A percentile compares a stretch with the other conserved stretches of the same genome.
Evolutionary conservation across 1,140 invertebrate genomes (phyloP).

Genomic region (Bombus polaris): DNA sequence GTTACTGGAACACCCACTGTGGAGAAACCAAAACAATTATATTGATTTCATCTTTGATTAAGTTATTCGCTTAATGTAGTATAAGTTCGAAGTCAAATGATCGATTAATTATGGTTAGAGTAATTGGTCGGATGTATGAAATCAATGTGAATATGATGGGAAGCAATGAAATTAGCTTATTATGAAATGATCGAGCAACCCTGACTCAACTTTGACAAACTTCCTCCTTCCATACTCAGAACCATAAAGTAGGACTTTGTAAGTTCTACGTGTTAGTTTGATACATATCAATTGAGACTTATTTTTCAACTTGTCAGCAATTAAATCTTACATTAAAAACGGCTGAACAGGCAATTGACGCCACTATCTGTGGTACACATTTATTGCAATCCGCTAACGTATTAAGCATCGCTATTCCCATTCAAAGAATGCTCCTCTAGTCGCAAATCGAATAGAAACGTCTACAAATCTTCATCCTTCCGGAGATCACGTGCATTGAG

Average conservation of each 20-base stretch:
- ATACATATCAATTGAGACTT: neutral
- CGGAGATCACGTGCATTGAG: neutral
- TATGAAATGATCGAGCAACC: neutral
- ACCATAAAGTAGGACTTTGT: neutral
- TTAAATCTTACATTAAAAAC: no score
- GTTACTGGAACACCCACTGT: neutral
- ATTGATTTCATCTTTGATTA: no score
- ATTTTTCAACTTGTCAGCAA: no score
- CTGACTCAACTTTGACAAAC: slow-evolving; percentile 3
- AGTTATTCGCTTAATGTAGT: neutral
- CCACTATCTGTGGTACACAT: neutral
- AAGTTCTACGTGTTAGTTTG: no score
- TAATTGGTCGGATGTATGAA: slow-evolving; percentile 2
- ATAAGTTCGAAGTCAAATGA: neutral
- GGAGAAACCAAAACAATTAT: no score
- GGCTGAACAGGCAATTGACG: neutral
- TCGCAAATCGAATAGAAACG: neutral
- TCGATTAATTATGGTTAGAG: slow-evolving; percentile 5
- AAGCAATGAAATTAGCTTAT: neutral
- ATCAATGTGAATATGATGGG: neutral
- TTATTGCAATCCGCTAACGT: neutral
- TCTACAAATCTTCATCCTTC: no score
- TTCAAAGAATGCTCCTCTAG: neutral
- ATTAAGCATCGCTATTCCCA: neutral
- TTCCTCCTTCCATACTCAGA: neutral